phyloP scores from a whole-genome alignment of 2,113 vertebrate species.

The Todiramphus saurophagus region DNA sequence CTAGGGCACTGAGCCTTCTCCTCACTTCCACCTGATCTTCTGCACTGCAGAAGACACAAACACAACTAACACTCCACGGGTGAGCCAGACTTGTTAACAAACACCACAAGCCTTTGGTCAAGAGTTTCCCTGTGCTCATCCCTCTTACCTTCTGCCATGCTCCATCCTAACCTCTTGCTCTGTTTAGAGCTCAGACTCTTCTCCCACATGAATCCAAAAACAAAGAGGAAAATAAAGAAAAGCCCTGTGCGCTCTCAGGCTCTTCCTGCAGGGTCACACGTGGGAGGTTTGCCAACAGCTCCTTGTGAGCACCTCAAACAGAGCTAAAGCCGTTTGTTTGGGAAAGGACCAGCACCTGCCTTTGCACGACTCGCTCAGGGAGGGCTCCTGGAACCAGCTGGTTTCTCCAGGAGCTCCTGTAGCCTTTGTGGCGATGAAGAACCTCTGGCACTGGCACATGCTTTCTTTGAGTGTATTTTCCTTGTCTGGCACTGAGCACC shows the following conservation, averaged over 20 bases:
- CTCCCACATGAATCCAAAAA: background rate
- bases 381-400: background rate
- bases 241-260: background rate
- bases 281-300: conserved; percentile 3
- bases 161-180: background rate
- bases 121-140: background rate
- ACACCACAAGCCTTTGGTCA: background rate
- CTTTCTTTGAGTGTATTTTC: background rate
- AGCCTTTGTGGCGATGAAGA: background rate
- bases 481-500: background rate
- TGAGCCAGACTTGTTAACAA: background rate
- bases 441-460: rapidly evolving
- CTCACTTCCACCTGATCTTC: background rate
- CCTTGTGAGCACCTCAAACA: background rate
- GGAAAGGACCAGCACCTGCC: background rate
- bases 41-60: background rate
- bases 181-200: background rate
- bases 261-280: background rate
- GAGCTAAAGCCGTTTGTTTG: background rate
- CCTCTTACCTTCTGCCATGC: background rate
- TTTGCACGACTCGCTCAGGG: rapidly evolving
- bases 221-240: background rate
- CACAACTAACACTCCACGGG: rapidly evolving
- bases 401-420: background rate
- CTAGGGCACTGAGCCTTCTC: background rate